These are phyloP conservation scores for Bombyx huttoni DNA, from an alignment of 2,888 invertebrate genomes.

Conservation along the genomic window DNA sequence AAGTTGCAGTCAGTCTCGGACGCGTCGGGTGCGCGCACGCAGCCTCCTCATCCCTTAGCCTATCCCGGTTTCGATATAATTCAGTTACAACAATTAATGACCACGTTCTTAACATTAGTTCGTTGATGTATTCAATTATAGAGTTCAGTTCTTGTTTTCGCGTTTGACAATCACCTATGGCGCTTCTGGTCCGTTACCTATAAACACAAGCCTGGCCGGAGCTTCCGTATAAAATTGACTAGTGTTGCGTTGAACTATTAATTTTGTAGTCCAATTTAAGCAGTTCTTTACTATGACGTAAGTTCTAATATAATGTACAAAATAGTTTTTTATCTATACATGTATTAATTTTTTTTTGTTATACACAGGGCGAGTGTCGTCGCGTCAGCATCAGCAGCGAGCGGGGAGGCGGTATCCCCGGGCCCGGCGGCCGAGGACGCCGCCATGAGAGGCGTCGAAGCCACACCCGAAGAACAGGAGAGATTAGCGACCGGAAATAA, in stretches of 20 bases:
- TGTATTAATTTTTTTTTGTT: conserved; percentile 21
- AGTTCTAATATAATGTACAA: conserved; percentile 22
- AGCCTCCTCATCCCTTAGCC: conserved; percentile 35
- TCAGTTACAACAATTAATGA: conserved; percentile 30
- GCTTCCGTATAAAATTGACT: conserved; percentile 14
- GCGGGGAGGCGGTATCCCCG: conserved; percentile 49
- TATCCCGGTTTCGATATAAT: conserved; percentile 15
- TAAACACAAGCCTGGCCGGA: conserved; percentile 27
- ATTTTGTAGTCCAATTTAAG: conserved; percentile 21
- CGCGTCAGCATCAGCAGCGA: conserved; percentile 39
- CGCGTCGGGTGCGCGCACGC: conserved; percentile 66
- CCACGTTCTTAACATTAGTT: conserved; percentile 16
- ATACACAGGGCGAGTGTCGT: conserved; percentile 54
- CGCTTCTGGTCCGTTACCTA: conserved; percentile 37
- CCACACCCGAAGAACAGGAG: conserved; percentile 65
- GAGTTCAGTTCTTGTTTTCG: conserved; percentile 12
- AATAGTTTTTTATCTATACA: not conserved
- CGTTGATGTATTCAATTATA: conserved; percentile 9
- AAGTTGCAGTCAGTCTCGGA: conserved; percentile 56
- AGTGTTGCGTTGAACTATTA: conserved; percentile 10
- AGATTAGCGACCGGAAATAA: conserved; percentile 67
- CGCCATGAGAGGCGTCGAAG: conserved; percentile 66
- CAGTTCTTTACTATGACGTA: conserved; percentile 44
- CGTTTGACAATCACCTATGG: conserved; percentile 24
- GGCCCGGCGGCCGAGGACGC: conserved; percentile 49